These are phyloP conservation scores for Dasyprocta punctata DNA, from an alignment of 2,113 vertebrate genomes.

Conservation along the genomic window DNA sequence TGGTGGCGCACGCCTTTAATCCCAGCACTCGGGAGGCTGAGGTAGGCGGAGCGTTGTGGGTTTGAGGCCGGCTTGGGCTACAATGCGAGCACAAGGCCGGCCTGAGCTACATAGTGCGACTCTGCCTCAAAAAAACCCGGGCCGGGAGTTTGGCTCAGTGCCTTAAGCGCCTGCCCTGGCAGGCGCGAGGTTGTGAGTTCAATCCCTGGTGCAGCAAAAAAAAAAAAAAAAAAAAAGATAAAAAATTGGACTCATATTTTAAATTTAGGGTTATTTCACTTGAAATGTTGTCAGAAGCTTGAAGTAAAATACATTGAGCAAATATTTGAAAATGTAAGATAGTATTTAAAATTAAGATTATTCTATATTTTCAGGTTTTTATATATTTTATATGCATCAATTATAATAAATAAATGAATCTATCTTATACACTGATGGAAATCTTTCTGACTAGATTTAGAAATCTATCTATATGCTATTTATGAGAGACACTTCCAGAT, in stretches of 20 bases:
- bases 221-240: no score
- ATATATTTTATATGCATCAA: background rate
- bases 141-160: no score
- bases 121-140: no score
- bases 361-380: background rate
- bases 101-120: no score
- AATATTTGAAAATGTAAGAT: background rate
- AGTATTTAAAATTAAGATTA: conserved; percentile 40
- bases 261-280: background rate
- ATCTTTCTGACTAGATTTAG: background rate
- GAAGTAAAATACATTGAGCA: conserved; percentile 14
- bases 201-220: no score
- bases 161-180: no score
- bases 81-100: no score
- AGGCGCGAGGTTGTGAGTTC: no score
- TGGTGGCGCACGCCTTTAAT: no score
- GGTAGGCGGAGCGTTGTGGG: no score
- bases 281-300: conserved; percentile 14
- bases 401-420: background rate
- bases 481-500: conserved; percentile 16
- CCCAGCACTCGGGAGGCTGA: no score
- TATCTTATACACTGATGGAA: background rate
- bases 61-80: no score
- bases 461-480: background rate
- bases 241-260: background rate